Base-by-base conservation (phyloP, 2,888 invertebrate species). In the Coelopa pilipes region DNA sequence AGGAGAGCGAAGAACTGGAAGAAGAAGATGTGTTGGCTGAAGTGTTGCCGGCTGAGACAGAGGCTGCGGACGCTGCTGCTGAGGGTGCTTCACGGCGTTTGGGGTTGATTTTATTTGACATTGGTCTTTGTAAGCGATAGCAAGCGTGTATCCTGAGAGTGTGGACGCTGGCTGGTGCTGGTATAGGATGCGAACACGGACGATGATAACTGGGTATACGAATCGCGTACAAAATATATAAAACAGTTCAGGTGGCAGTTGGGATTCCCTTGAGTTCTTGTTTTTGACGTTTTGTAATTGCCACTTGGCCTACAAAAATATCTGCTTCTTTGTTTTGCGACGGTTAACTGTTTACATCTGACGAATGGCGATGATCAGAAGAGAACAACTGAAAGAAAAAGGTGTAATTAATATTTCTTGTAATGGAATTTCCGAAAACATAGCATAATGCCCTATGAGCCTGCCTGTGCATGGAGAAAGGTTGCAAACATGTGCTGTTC, bases 41-140 rank as follows among this genome's bases (percentile, higher is more conserved):
- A n/a, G 83, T 81, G 78, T 82, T 82, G 76, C 83, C 80, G 81
- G 82, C 80, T 70, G 79, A 81, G 70, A 81, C 81, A 67, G 76
- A 78, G 80, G 82, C 76, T 71, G 81, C 66, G 60, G 67, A 47
- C 45, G 70, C 82, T 69, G 82, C 80, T 76, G 82, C 79, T 81
- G 80, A 81, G 80, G 86, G 82, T 80, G 84, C 83, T 83, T 86
- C 86, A 76, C 86, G 85, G 77, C 86, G 86, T 80, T 87, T 87
- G 74, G 86, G 86, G 81, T 87, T 87, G 67, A 87, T 86, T 87
- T 87, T 87, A 82, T 84, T 87, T 77, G 87, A 87, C 87, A 87
- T 87, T 81, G 82, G 84, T 75, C 74, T 72, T 67, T 74, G 62
- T 73, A 62, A 62, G 68, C 73, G 68, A 67, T 55, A 68, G 62